Percentiles rank a stretch among this genome's conserved stretches.
These are phyloP conservation scores for Premnoplex brunnescens DNA, from an alignment of 2,797 vertebrate species.

Conservation along the genomic window DNA sequence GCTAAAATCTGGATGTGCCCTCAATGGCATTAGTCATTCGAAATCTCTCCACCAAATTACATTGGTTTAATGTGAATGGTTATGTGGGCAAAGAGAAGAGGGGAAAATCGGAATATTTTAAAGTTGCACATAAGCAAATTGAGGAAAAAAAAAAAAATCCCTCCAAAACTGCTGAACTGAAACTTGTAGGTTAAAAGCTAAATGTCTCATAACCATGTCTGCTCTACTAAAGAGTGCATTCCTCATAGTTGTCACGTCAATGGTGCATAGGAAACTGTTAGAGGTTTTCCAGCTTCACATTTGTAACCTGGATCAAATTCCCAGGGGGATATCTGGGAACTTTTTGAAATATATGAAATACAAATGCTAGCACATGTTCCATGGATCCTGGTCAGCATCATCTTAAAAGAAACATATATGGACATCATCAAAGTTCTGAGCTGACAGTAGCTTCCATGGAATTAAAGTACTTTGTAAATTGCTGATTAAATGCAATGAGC, in stretches of 20 bases:
- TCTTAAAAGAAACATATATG: not conserved
- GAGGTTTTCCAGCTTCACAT: not conserved
- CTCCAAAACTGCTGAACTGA: not conserved
- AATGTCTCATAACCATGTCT: not conserved
- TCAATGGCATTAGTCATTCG: not conserved
- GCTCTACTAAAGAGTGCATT: not conserved
- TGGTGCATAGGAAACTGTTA: not conserved
- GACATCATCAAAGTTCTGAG: not conserved
- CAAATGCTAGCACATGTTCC: not conserved
- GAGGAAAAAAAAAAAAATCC: accelerated
- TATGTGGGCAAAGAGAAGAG: not conserved
- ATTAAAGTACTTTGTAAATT: not conserved
- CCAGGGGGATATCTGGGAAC: not conserved
- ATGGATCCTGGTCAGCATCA: not conserved
- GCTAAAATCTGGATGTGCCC: not conserved
- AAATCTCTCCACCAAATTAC: not conserved
- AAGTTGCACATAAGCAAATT: not conserved
- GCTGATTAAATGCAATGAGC: not conserved
- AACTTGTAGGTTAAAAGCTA: not conserved
- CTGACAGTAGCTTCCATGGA: not conserved
- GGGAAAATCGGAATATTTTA: not conserved
- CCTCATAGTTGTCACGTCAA: not conserved
- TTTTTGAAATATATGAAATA: not conserved
- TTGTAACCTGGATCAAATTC: not conserved
- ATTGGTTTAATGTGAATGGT: not conserved